Evolutionary conservation across 2,797 vertebrate genomes (phyloP).

Genomic region (Semaprochilodus insignis): DNA sequence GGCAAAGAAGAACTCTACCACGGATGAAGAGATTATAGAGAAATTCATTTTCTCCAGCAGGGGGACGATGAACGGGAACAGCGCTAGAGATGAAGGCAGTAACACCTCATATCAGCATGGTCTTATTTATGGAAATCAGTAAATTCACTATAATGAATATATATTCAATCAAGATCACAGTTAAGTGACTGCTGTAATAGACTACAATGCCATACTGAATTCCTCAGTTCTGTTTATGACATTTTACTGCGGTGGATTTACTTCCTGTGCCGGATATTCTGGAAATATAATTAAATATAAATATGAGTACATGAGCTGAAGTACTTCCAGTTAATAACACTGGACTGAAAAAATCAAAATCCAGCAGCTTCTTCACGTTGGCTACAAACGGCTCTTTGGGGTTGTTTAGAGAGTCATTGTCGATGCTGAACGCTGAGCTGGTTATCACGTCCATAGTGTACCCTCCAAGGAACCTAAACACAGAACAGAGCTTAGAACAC

Average conservation of each 20-base stretch:
- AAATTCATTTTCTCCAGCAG: conserved; percentile 75
- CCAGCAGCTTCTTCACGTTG: conserved; percentile 81
- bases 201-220: too few species aligned
- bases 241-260: too few species aligned
- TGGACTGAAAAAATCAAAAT: conserved; percentile 71
- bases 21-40: conserved; percentile 65
- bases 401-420: conserved; percentile 82
- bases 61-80: conserved; percentile 76
- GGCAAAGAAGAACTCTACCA: conserved; percentile 73
- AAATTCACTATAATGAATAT: too few species aligned
- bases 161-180: too few species aligned
- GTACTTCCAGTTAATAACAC: conserved; percentile 56
- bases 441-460: conserved; percentile 85
- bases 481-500: too few species aligned
- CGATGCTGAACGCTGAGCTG: conserved; percentile 82
- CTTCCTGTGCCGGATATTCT: too few species aligned
- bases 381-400: conserved; percentile 79
- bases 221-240: too few species aligned
- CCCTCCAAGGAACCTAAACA: conserved; percentile 70
- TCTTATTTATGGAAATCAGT: too few species aligned
- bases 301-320: too few species aligned
- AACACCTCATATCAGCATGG: not conserved
- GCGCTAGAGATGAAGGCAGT: conserved; percentile 57
- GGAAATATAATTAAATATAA: too few species aligned
- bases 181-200: too few species aligned